A percentile compares a stretch with the other conserved stretches of the same genome.
Evolutionary conservation across 2,888 invertebrate species (phyloP).

Genomic region (Nephrotoma guestfalica): DNA sequence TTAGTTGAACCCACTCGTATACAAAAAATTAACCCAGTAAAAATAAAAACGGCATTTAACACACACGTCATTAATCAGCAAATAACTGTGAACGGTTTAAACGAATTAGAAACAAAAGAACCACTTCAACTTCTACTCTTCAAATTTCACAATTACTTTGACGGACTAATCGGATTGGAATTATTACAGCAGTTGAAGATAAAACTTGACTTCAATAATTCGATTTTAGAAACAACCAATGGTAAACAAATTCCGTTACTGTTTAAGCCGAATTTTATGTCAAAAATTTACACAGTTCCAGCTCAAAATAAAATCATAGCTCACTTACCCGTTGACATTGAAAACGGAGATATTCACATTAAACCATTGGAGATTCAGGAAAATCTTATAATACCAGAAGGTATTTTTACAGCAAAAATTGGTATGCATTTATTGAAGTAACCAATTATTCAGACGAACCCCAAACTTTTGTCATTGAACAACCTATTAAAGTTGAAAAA

Average conservation of each 20-base stretch:
- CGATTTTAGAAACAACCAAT: constrained; percentile 5
- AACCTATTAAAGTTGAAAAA: too few relatives aligned
- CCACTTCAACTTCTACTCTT: too few relatives aligned
- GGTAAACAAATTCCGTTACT: constrained; percentile 4
- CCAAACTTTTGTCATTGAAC: constrained; percentile 4
- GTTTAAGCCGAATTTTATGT: constrained; percentile 10
- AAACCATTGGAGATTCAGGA: too few relatives aligned
- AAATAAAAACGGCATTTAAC: too few relatives aligned
- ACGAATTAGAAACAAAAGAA: too few relatives aligned
- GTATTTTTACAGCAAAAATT: constrained; percentile 8
- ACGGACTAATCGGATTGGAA: constrained; percentile 13
- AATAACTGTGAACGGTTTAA: too few relatives aligned
- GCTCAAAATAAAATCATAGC: background rate
- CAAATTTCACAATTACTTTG: constrained; percentile 14
- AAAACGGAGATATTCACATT: too few relatives aligned
- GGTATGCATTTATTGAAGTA: constrained; percentile 10
- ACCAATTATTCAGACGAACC: constrained; percentile 4
- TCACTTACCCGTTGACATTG: too few relatives aligned
- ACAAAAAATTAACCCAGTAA: too few relatives aligned
- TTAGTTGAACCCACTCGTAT: too few relatives aligned
- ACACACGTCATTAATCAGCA: too few relatives aligned
- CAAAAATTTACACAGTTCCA: constrained; percentile 5
- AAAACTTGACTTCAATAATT: constrained; percentile 11
- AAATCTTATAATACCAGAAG: background rate
- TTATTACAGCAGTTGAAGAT: constrained; percentile 10